Evolutionary conservation across 2,888 invertebrate species (phyloP), one percentile per base, ranked within the genome.

Genomic region (Dioctria rufipes): DNA sequence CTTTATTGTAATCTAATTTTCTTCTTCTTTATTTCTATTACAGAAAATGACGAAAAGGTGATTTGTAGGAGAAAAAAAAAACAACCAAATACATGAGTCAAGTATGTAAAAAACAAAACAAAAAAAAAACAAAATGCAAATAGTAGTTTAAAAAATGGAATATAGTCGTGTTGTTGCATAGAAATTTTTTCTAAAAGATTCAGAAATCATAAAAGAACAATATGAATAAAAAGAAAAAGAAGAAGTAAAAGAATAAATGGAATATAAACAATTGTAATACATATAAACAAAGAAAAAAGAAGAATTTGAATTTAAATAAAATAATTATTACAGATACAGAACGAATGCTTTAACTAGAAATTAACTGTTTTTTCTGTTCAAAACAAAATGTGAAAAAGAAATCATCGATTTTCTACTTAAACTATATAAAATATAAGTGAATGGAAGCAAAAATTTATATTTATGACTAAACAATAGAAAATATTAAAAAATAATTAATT

Each of bases 321-420:
- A 60, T 11, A 69, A n/a, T 39, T 37, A 75, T 40, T 37, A 63
- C 63, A 54, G n/a, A 69, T n/a, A 73, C 73, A 77, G 63, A 77
- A 77, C 77, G 63, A 77, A 77, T 63, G 63, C 61, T 77, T 77
- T 77, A 77, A 77, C 61, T 63, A 63, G 77, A 49, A 63, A 77
- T 49, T 61, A 77, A 63, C 58, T 75, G 25, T 69, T 51, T 69
- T 69, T 69, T 69, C 51, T 37, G 69, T 49, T 69, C 49, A 46
- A 65, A 51, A 51, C 69, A 69, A 69, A n/a, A 67, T 5, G 37
- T n/a, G 13, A 65, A 65, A 63, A 65, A 63, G 25, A 54, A 51
- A 69, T 69, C 69, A 69, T 51, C 49, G 69, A 25, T 69, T 73
- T 73, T 73, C 40, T 73, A 58, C 60, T 73, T 73, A 43, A 67